Percentiles rank a stretch among this genome's conserved stretches.
Evolutionary conservation across 2,888 invertebrate genomes (phyloP).

Genomic region (Ochropleura plecta): DNA sequence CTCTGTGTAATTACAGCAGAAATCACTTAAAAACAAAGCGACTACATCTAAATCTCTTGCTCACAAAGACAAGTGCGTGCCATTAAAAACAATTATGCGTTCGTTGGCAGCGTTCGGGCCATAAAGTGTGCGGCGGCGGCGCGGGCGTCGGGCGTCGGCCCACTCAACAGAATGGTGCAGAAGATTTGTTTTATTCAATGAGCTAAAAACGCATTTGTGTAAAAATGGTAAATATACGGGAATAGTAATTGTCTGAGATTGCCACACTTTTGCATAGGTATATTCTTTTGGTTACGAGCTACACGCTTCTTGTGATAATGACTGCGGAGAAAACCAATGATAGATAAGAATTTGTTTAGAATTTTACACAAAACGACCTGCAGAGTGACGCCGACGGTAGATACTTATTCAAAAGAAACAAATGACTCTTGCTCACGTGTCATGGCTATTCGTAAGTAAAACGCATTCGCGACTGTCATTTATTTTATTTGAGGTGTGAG

Average conservation of each 20-base stretch:
- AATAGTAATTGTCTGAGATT: neutral
- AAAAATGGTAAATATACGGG: neutral
- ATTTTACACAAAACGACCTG: neutral
- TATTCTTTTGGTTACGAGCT: too few relatives aligned
- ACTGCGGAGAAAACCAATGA: neutral
- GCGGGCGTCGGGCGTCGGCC: slow-evolving; percentile 12
- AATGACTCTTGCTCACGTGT: neutral
- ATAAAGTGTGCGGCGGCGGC: slow-evolving; percentile 54
- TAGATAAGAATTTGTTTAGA: too few relatives aligned
- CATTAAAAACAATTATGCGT: slow-evolving; percentile 65
- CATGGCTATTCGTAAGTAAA: neutral
- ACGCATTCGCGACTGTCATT: neutral
- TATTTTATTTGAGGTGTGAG: neutral
- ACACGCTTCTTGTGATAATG: neutral
- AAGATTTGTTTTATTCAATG: neutral
- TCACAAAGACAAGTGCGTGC: slow-evolving; percentile 57
- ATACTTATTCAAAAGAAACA: neutral
- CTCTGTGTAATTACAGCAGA: slow-evolving; percentile 13
- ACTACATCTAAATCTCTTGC: slow-evolving; percentile 38
- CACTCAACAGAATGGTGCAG: neutral
- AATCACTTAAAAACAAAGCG: slow-evolving; percentile 23
- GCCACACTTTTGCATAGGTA: neutral
- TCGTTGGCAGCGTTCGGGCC: slow-evolving; percentile 60
- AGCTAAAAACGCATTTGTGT: neutral
- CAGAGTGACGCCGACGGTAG: neutral